These are phyloP conservation scores for Macrosteles quadrilineatus DNA, from an alignment of 1,140 invertebrate genomes.

Conservation along the genomic window DNA sequence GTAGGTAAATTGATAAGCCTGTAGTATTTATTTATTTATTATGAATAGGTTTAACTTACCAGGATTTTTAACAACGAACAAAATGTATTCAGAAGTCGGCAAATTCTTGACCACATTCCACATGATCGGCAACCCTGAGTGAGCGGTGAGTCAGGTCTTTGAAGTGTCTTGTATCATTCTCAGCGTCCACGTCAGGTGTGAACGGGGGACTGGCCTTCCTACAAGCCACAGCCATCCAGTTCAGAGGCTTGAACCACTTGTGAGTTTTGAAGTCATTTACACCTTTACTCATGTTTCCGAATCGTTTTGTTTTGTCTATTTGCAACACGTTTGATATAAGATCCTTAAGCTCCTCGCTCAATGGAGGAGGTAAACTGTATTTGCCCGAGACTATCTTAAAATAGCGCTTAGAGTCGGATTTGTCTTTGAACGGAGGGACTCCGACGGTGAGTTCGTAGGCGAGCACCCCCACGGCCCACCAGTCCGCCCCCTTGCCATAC, in stretches of 20 bases:
- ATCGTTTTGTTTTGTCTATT: slow-evolving; percentile 84
- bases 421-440: slow-evolving; percentile 79
- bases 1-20: too few species aligned
- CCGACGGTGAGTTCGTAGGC: slow-evolving; percentile 84
- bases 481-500: slow-evolving; percentile 95
- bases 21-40: too few species aligned
- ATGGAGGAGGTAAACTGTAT: slow-evolving; percentile 69
- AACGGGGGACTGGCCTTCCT: slow-evolving; percentile 39
- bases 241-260: slow-evolving; percentile 34
- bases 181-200: background rate
- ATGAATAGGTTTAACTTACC: too few species aligned
- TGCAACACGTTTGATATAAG: slow-evolving; percentile 85
- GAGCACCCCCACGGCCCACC: slow-evolving; percentile 93
- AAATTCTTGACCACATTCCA: too few species aligned
- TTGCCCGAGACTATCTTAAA: slow-evolving; percentile 80
- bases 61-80: too few species aligned
- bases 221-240: slow-evolving; percentile 38
- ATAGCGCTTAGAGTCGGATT: slow-evolving; percentile 87
- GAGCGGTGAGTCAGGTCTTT: too few species aligned
- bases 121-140: too few species aligned
- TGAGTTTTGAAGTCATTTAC: slow-evolving; percentile 66
- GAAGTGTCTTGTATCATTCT: too few species aligned
- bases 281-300: slow-evolving; percentile 86
- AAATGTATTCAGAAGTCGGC: too few species aligned
- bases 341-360: slow-evolving; percentile 78